Base-by-base conservation (phyloP, 2,888 invertebrate genomes). In the Drosophila anomalata region DNA sequence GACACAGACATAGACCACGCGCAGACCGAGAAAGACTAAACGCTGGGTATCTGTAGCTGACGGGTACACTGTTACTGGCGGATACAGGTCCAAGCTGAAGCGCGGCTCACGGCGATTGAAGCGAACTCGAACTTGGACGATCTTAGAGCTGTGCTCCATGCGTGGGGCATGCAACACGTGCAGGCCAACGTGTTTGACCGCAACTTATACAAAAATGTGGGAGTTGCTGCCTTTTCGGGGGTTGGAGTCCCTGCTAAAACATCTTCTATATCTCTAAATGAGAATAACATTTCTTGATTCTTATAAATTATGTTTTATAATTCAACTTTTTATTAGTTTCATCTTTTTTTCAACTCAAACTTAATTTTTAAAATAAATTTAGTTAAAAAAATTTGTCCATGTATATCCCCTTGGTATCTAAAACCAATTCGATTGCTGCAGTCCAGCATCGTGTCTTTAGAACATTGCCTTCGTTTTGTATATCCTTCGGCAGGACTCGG, bases 21-120 rank as follows among this genome's bases (percentile, higher is more conserved):
- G 80, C 76, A 76, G 86, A 82, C 83, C 73, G 83, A 59, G 60
- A 53, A 70, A 83, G 83, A 81, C 80, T 81, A 57, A 81, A 78
- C 78, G 80, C 73, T 60, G 66, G 42, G 29, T 52, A 69, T 70
- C 70, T 61, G 26, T 22, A 54, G 44, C 31, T 29, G 8, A 9
- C 29, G 29, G 29, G 2, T 9, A 2, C 29, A 29, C 70, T 61
- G 33, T 29, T 41, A 29, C 42, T 29, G n/a, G 14, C 39, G 5
- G 24, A 53, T 44, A 20, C 42, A 42, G 42, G 8, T 17, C 4
- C 68, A 75, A 77, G 53, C 56, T 41, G 71, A 86, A 83, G 84
- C 87, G 78, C 54, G 73, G 86, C 79, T 75, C 77, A 63, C 59
- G 44, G 4, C 39, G 48, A 50, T 59, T 46, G 58, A 50, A 41